Evolutionary conservation across 2,797 vertebrate species (phyloP).

Genomic region (Alcedo quadribrachys): DNA sequence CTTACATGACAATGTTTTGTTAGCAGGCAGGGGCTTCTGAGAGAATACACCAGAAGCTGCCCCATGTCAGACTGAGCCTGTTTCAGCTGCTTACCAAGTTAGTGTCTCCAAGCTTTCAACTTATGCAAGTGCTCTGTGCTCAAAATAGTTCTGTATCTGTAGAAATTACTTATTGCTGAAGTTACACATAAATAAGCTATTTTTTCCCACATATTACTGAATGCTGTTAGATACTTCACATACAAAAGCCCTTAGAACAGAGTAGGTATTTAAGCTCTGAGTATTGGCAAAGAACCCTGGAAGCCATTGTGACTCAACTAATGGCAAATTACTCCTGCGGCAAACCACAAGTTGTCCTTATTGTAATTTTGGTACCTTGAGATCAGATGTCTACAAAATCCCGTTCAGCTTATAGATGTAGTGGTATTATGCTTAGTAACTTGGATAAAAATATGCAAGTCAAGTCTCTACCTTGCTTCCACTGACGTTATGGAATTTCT

Average conservation of each 20-base stretch:
- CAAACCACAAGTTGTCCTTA: neutral
- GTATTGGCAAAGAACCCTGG: neutral
- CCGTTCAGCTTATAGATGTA: neutral
- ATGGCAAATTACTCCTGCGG: fast-evolving
- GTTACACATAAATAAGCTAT: neutral
- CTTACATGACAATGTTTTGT: neutral
- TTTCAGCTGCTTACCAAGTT: neutral
- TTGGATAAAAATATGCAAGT: neutral
- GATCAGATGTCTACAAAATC: neutral
- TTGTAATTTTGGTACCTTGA: neutral
- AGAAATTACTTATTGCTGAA: neutral
- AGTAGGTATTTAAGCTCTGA: neutral
- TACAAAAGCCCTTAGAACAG: neutral
- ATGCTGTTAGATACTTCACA: neutral
- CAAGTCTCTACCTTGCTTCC: constrained; percentile 88
- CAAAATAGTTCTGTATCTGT: neutral
- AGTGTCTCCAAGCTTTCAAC: neutral
- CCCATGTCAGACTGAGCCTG: neutral
- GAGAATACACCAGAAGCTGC: neutral
- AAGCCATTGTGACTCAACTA: neutral
- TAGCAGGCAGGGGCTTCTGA: neutral
- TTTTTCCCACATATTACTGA: neutral
- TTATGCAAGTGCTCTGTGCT: neutral
- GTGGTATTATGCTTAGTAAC: neutral
- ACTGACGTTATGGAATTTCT: constrained; percentile 95